phyloP scores from a whole-genome alignment of 1,140 invertebrate species.

The Hyles euphorbiae region DNA sequence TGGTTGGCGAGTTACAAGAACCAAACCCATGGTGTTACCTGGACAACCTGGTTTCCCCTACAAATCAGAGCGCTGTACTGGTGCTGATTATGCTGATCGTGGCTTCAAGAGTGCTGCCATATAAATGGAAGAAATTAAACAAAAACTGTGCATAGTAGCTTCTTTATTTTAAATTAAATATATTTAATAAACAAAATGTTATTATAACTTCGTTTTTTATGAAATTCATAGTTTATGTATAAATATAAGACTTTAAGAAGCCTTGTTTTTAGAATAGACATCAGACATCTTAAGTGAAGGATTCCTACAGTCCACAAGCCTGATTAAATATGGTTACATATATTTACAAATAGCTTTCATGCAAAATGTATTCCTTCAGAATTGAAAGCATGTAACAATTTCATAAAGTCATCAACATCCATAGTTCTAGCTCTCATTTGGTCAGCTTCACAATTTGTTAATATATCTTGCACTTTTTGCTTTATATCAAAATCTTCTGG shows the following conservation, averaged over 20 bases:
- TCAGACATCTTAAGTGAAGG: no score
- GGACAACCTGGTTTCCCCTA: conserved; percentile 81
- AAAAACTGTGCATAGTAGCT: no score
- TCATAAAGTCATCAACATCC: conserved; percentile 98
- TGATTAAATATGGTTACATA: neutral
- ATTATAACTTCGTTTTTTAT: no score
- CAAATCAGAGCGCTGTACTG: conserved; percentile 72
- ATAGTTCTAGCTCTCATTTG: conserved; percentile 92
- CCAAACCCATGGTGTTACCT: conserved; percentile 75
- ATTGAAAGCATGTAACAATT: conserved; percentile 91
- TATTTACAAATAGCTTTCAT: conserved; percentile 19
- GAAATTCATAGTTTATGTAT: no score
- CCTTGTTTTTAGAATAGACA: no score
- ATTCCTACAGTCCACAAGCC: neutral
- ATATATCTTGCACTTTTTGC: conserved; percentile 85
- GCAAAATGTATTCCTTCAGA: conserved; percentile 92
- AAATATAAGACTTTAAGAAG: no score
- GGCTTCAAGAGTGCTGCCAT: conserved; percentile 81
- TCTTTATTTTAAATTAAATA: no score
- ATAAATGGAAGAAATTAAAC: conserved; percentile 36
- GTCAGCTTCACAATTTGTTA: conserved; percentile 80
- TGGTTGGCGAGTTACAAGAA: conserved; percentile 78
- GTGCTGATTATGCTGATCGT: conserved; percentile 80
- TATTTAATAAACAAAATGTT: no score
- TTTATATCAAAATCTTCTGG: conserved; percentile 92